A percentile compares a stretch with the other conserved stretches of the same genome.
Conservation (phyloP, 2,113 vertebrate genomes). For the Turnix velox region DNA sequence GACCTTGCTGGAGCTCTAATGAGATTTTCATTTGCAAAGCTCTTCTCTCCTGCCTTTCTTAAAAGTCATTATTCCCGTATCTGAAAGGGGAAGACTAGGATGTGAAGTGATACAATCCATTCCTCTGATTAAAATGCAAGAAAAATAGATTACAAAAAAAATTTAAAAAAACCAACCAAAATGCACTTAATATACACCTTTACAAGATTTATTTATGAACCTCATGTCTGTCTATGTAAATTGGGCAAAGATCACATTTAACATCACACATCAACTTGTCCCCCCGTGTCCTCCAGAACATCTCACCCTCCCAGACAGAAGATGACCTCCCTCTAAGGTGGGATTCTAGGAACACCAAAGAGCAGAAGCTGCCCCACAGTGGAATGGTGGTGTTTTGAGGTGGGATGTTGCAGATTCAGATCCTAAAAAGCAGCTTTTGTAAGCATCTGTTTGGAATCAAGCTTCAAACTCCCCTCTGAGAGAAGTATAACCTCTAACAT, state of each 20-base stretch:
- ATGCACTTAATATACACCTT: not conserved
- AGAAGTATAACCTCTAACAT: not conserved
- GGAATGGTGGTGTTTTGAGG: not conserved
- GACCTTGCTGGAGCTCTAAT: not conserved
- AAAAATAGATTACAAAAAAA: not conserved
- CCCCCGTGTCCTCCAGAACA: not conserved
- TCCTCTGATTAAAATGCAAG: not conserved
- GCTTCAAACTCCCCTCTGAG: not conserved
- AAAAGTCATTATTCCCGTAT: not conserved
- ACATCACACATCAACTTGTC: fast-evolving
- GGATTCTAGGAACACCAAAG: not conserved
- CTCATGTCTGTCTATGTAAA: not conserved
- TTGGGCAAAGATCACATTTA: not conserved
- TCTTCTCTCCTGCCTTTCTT: not conserved
- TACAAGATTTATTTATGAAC: not conserved
- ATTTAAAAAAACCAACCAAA: not conserved
- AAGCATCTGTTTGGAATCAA: not conserved
- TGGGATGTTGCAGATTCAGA: not conserved
- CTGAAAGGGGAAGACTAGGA: not conserved
- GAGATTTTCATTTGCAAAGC: not conserved
- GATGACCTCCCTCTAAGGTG: not conserved
- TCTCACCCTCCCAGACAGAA: not conserved
- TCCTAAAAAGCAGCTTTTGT: not conserved
- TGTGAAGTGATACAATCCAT: not conserved
- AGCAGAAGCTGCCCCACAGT: not conserved